Percentiles rank a stretch among this genome's conserved stretches.
These are phyloP conservation scores for Aspidiotus destructor DNA, from an alignment of 2,888 invertebrate genomes.

Conservation along the genomic window DNA sequence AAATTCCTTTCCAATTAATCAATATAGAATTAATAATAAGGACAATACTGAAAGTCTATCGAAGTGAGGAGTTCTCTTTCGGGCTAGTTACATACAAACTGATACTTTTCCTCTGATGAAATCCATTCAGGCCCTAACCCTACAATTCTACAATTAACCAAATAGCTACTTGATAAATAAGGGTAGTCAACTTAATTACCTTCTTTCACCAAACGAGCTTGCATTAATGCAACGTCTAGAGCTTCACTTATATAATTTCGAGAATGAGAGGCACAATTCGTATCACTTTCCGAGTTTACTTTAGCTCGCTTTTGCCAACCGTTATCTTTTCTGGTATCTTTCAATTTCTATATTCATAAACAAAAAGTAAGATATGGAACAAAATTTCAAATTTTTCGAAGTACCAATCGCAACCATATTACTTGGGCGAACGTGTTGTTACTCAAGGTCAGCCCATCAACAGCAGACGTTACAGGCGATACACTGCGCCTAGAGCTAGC, in stretches of 20 bases:
- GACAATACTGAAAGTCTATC: too few species aligned
- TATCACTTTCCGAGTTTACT: constrained; percentile 16
- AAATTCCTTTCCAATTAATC: too few species aligned
- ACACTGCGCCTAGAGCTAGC: constrained; percentile 13
- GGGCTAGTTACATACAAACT: too few species aligned
- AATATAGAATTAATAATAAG: too few species aligned
- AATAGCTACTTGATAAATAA: too few species aligned
- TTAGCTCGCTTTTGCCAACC: constrained; percentile 18
- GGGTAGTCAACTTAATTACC: neutral
- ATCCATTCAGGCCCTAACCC: too few species aligned
- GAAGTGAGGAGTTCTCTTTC: too few species aligned
- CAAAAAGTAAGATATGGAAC: neutral
- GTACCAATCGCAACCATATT: neutral
- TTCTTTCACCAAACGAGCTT: constrained; percentile 28
- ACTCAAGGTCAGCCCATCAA: constrained; percentile 9
- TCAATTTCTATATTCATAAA: constrained; percentile 20
- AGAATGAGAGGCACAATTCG: constrained; percentile 6
- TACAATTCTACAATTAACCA: too few species aligned
- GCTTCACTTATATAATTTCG: constrained; percentile 26
- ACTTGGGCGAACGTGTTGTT: constrained; percentile 29
- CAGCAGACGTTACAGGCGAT: constrained; percentile 3
- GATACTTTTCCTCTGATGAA: too few species aligned
- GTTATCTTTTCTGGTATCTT: constrained; percentile 18
- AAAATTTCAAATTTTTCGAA: neutral
- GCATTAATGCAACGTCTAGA: constrained; percentile 20